A percentile compares a stretch with the other conserved stretches of the same genome.
phyloP scores from a whole-genome alignment of 2,113 vertebrate genomes.

The Typhlomys cinereus region DNA sequence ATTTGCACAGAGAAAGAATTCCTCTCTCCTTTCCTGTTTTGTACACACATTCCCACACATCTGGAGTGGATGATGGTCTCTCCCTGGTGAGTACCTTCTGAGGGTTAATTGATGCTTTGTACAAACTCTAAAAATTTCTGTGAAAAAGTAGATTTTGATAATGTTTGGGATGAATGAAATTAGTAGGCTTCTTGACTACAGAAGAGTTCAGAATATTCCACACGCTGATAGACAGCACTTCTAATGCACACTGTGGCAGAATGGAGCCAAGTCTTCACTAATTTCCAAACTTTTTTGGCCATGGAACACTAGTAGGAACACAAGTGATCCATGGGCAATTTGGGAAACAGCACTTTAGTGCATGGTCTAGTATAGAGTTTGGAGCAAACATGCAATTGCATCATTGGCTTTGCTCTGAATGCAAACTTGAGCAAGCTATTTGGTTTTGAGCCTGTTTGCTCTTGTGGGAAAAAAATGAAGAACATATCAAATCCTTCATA shows the following conservation, averaged over 20 bases:
- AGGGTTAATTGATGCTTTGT: neutral
- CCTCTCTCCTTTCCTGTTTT: neutral
- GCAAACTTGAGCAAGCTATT: neutral
- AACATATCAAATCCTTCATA: neutral
- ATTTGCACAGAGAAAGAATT: neutral
- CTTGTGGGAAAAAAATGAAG: neutral
- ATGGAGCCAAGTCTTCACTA: neutral
- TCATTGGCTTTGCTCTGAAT: neutral
- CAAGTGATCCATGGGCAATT: neutral
- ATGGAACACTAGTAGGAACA: neutral
- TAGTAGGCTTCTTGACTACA: neutral
- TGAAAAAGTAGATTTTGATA: neutral
- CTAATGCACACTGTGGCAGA: fast-evolving
- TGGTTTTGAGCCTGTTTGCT: neutral
- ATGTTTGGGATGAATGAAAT: neutral
- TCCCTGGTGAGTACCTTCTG: neutral
- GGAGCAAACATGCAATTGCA: neutral
- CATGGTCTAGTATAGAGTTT: neutral
- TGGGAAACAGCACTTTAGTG: neutral
- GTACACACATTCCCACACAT: too few relatives aligned
- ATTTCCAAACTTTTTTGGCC: neutral
- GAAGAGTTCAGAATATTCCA: neutral
- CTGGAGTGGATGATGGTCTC: neutral
- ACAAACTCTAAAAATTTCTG: neutral
- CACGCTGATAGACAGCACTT: fast-evolving